phyloP scores from a whole-genome alignment of 2,888 invertebrate genomes.

The Tetragonula carbonaria region DNA sequence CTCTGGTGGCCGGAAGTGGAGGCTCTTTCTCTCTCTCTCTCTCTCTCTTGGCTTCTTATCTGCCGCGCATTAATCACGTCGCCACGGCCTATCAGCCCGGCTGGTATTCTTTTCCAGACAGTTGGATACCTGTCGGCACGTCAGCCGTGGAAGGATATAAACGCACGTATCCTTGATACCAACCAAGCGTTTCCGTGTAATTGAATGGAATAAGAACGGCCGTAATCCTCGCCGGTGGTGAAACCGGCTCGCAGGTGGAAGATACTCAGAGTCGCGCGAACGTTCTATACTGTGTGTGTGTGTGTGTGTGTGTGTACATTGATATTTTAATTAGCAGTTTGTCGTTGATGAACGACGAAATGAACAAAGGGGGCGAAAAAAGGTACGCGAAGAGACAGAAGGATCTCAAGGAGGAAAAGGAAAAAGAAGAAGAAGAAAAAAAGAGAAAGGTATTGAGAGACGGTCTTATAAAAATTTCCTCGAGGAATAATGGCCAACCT shows the following conservation, averaged over 20 bases:
- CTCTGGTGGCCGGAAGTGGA: conserved; percentile 62
- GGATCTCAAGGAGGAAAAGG: background rate
- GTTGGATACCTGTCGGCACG: conserved; percentile 65
- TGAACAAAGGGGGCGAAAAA: background rate
- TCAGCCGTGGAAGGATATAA: conserved; percentile 58
- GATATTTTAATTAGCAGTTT: conserved; percentile 32
- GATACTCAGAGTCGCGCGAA: conserved; percentile 29
- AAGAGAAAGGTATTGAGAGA: background rate
- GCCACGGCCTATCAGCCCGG: conserved; percentile 40
- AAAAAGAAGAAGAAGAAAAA: no score
- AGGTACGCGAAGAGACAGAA: no score
- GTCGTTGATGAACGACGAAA: background rate
- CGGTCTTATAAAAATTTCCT: background rate
- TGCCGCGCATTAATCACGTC: conserved; percentile 66
- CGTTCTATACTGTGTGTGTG: no score
- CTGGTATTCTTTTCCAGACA: conserved; percentile 60
- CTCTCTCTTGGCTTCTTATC: conserved; percentile 57
- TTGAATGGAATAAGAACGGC: conserved; percentile 57
- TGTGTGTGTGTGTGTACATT: background rate
- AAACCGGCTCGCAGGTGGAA: conserved; percentile 20
- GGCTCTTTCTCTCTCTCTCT: background rate
- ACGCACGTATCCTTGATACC: conserved; percentile 50
- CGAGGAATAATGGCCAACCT: background rate
- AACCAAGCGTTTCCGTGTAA: conserved; percentile 50
- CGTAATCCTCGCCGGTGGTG: conserved; percentile 30